These are phyloP conservation scores for Alectoris magna DNA, from an alignment of 2,797 vertebrate genomes.

Conservation along the genomic window DNA sequence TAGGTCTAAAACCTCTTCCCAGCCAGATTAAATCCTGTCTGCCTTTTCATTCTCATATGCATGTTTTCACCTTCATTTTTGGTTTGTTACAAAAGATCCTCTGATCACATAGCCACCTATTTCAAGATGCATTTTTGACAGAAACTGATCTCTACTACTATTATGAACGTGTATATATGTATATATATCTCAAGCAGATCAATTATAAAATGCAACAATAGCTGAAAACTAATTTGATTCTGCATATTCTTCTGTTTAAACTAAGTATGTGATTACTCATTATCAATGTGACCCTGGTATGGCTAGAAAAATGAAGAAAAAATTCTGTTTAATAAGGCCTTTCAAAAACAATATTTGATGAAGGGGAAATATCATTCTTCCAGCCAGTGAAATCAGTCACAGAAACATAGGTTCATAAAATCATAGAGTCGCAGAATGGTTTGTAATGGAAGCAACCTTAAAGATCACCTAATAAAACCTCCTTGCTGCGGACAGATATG, in stretches of 20 bases:
- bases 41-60: background rate
- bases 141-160: background rate
- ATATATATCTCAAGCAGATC: background rate
- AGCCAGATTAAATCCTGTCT: background rate
- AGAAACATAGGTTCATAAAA: background rate
- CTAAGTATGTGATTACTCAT: background rate
- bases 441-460: too few species aligned
- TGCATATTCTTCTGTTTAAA: background rate
- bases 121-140: background rate
- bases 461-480: too few species aligned
- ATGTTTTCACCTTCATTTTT: background rate
- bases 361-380: background rate
- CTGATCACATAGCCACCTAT: background rate
- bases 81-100: background rate
- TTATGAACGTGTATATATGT: background rate
- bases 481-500: background rate
- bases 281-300: background rate
- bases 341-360: background rate
- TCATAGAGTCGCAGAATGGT: too few species aligned
- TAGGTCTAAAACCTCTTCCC: background rate
- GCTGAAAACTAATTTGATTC: background rate
- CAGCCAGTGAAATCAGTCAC: background rate
- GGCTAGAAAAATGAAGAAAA: background rate
- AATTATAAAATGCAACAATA: background rate
- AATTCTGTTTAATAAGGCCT: accelerated